These are phyloP conservation scores for Prionailurus viverrinus DNA, from an alignment of 2,113 vertebrate genomes.

Conservation along the genomic window DNA sequence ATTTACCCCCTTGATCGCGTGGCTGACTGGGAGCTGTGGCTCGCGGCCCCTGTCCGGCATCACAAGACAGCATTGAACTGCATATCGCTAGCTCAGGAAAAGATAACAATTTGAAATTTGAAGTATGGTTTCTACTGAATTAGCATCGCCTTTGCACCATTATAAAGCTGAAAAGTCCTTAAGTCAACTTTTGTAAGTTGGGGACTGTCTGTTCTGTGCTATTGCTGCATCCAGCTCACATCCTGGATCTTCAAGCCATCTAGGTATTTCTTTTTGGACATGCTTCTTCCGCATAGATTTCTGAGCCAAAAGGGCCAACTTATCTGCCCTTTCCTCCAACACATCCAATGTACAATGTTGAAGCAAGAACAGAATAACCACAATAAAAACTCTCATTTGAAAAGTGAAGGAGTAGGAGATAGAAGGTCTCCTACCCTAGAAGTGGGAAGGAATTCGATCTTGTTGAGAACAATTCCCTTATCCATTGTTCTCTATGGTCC, in stretches of 20 bases:
- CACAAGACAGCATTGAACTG: not conserved
- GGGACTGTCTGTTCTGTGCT: not conserved
- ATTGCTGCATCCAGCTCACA: not conserved
- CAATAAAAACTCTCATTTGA: not conserved
- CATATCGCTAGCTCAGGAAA: not conserved
- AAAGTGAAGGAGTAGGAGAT: not conserved
- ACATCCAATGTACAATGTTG: not conserved
- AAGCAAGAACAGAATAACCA: not conserved
- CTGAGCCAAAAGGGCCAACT: not conserved
- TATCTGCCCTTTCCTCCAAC: not conserved
- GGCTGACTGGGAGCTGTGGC: not conserved
- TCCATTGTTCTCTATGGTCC: not conserved
- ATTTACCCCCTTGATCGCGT: not conserved
- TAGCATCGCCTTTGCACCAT: not conserved
- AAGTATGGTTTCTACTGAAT: not conserved
- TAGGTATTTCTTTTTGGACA: not conserved
- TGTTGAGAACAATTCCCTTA: not conserved
- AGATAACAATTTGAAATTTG: not conserved
- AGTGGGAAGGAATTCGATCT: not conserved
- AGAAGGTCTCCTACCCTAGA: not conserved
- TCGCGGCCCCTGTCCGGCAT: not conserved
- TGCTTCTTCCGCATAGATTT: not conserved
- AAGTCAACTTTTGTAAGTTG: not conserved
- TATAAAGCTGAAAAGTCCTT: not conserved
- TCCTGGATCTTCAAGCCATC: not conserved